These are phyloP conservation scores for Epinephelus malabaricus DNA, from an alignment of 2,797 vertebrate genomes.

Conservation along the genomic window DNA sequence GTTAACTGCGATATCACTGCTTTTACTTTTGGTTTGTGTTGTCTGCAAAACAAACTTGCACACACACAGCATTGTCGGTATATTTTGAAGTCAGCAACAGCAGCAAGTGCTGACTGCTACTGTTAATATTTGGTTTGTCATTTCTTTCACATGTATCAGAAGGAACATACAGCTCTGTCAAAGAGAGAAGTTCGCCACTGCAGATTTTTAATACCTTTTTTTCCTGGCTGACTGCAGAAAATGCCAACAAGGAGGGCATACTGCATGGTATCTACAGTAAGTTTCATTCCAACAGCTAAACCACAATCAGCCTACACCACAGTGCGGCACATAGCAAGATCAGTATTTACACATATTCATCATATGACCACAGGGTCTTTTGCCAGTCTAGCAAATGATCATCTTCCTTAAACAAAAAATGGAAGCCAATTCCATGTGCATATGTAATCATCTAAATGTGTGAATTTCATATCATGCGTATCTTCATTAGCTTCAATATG, in stretches of 20 bases:
- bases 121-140: not conserved
- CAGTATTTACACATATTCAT: not conserved
- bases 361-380: not conserved
- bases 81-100: not conserved
- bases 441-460: conserved; percentile 16
- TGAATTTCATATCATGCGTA: conserved; percentile 22
- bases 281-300: not conserved
- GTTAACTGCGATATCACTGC: not conserved
- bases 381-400: not conserved
- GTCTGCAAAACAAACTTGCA: not conserved
- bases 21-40: not conserved
- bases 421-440: not conserved
- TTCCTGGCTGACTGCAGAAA: conserved; percentile 1
- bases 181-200: not conserved
- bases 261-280: not conserved
- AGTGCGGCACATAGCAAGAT: not conserved
- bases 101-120: not conserved
- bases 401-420: not conserved
- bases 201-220: not conserved
- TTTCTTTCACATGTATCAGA: not conserved
- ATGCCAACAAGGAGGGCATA: not conserved
- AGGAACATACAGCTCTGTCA: not conserved
- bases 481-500: conserved; percentile 21
- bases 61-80: not conserved
- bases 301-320: not conserved